Evolutionary conservation across 1,140 invertebrate genomes (phyloP), one percentile per base, ranked within the genome.

Genomic region (Lepidurus packardi): DNA sequence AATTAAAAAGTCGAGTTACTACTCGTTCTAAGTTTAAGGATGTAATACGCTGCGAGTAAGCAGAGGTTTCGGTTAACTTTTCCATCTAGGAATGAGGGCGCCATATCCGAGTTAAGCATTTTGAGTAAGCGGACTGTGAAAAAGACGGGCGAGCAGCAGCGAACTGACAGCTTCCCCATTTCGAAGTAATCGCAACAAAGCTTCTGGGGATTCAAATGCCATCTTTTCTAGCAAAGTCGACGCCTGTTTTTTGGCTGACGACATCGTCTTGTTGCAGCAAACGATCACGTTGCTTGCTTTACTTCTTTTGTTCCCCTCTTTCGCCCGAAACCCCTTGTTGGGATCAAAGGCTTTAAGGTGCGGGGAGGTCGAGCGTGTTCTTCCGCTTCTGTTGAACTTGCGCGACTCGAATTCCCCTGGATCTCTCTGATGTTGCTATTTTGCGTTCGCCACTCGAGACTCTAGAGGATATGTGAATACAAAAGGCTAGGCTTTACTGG

Each of bases 241-340:
- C 53, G 53, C 53, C 53, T 65, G 53, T 65, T 65, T 65, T 65
- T 65, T 65, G 53, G 53, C 53, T 65, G 53, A 65, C 53, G 53
- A 65, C 53, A 65, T 65, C 13, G 53, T 65, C 53, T 65, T 65
- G 53, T 65, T 16, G 53, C 53, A 65, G 53, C 53, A 65, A 65
- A 65, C 53, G 53, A 65, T 65, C 53, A 3, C 53, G 34, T 65
- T 21, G 53, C 53, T 65, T 7, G 53, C 13, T n/a, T 16, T 65
- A n/a, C 53, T 65, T 13, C 53, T 65, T 65, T 13, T 65, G 53
- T n/a, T 65, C 6, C 53, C 53, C 53, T 16, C 53, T n/a, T 21
- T 21, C 53, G 53, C 21, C 53, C 21, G 53, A 65, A 65, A 65
- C 21, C 53, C 53, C 53, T 65, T 65, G 53, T 65, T 65, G 53